A percentile compares a stretch with the other conserved stretches of the same genome.
Conservation (phyloP, 1,140 invertebrate genomes). For the Acromyrmex heyeri region DNA sequence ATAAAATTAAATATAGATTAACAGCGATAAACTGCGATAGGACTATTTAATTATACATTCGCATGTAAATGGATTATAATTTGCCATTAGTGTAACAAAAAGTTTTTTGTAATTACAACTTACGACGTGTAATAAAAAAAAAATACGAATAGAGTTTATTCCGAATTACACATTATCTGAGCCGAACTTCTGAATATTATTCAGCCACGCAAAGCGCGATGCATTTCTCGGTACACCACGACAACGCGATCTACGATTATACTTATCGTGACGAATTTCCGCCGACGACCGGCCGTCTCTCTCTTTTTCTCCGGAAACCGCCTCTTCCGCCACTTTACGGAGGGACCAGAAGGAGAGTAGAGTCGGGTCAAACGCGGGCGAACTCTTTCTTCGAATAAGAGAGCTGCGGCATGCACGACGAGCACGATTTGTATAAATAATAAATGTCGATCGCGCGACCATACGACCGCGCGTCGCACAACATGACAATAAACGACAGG, state of each 20-base stretch:
- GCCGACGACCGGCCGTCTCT: slow-evolving; percentile 38
- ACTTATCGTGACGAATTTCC: slow-evolving; percentile 75
- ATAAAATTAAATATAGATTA: slow-evolving; percentile 5
- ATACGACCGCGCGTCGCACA: background rate
- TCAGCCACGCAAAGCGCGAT: slow-evolving; percentile 3
- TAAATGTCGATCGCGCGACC: slow-evolving; percentile 52
- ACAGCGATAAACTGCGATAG: background rate
- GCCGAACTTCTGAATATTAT: background rate
- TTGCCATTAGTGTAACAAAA: background rate
- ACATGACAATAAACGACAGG: slow-evolving; percentile 24
- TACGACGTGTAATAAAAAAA: background rate
- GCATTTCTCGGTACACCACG: background rate
- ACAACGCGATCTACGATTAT: slow-evolving; percentile 61
- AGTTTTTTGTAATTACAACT: background rate
- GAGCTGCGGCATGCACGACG: background rate
- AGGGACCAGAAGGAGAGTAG: background rate
- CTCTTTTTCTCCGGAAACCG: slow-evolving; percentile 69
- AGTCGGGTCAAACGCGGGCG: background rate
- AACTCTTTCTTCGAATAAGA: background rate
- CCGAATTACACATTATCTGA: background rate
- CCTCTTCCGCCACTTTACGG: slow-evolving; percentile 67
- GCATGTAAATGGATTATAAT: background rate
- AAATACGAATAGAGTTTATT: slow-evolving; percentile 1
- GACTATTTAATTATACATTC: slow-evolving; percentile 12
- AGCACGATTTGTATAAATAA: slow-evolving; percentile 69